These are phyloP conservation scores for Protobothrops flavoviridis DNA, from an alignment of 2,113 vertebrate genomes.

Conservation along the genomic window DNA sequence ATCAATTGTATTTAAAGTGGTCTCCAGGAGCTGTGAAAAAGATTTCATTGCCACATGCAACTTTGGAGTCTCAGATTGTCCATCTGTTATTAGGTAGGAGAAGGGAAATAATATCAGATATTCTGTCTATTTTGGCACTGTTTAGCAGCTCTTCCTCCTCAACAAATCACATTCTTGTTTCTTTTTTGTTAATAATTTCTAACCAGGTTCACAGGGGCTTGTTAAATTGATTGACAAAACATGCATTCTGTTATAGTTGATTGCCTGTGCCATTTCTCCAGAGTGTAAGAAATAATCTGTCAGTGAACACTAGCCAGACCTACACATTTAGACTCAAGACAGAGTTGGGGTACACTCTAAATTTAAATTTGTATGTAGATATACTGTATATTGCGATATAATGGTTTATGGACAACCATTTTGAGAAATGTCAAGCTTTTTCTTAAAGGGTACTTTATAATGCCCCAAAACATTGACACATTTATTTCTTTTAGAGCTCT, in stretches of 20 bases:
- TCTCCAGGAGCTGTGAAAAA: not conserved
- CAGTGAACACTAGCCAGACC: not conserved
- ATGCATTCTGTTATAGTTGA: not conserved
- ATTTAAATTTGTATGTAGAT: not conserved
- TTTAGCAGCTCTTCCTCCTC: not conserved
- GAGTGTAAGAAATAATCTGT: not conserved
- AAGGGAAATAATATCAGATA: not conserved
- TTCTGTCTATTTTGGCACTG: not conserved
- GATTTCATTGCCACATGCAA: not conserved
- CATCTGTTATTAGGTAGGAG: not conserved
- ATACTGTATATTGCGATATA: not conserved
- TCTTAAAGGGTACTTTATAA: not conserved
- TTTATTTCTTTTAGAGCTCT: not conserved
- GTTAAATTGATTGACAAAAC: constrained; percentile 12
- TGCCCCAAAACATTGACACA: not conserved
- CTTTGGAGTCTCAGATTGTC: not conserved
- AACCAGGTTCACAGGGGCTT: not conserved
- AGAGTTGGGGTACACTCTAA: not conserved
- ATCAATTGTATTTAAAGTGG: not conserved
- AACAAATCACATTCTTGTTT: not conserved
- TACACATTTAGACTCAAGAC: not conserved
- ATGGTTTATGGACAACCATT: not conserved
- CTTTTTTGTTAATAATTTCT: constrained; percentile 15
- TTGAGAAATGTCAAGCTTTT: constrained; percentile 4
- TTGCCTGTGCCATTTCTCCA: not conserved